phyloP scores from a whole-genome alignment of 2,888 invertebrate genomes.

The Clostera curtula region DNA sequence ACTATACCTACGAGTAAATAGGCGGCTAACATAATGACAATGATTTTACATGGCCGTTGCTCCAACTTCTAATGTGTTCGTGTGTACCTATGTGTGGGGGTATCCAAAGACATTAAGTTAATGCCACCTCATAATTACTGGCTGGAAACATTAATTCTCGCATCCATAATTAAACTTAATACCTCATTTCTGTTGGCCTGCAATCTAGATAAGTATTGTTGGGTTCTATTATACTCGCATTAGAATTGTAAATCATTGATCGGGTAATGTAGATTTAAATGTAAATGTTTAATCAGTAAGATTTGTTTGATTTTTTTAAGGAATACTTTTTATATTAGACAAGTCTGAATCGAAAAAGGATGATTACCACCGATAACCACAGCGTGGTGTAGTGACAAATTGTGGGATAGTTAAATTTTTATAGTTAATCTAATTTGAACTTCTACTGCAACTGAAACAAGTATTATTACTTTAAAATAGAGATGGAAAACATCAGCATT shows the following conservation, averaged over 20 bases:
- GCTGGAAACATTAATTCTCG: conserved; percentile 69
- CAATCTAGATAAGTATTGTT: conserved; percentile 69
- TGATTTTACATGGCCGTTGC: conserved; percentile 1
- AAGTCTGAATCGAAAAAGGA: too few species aligned
- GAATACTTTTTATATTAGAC: too few species aligned
- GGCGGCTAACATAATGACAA: too few species aligned
- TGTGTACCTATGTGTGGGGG: conserved; percentile 26
- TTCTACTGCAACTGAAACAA: too few species aligned
- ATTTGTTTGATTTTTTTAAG: too few species aligned
- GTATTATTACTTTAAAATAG: too few species aligned
- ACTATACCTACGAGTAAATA: too few species aligned
- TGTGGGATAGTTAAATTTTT: too few species aligned
- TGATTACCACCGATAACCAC: too few species aligned
- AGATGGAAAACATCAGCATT: too few species aligned
- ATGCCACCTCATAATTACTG: conserved; percentile 73
- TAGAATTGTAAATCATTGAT: conserved; percentile 48
- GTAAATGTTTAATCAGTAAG: conserved; percentile 23
- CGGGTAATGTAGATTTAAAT: conserved; percentile 16
- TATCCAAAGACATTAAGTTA: conserved; percentile 68
- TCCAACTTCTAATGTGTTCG: conserved; percentile 8
- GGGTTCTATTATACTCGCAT: conserved; percentile 57
- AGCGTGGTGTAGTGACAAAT: too few species aligned
- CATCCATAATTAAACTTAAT: conserved; percentile 73
- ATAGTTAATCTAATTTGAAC: too few species aligned
- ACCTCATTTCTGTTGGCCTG: conserved; percentile 67